Evolutionary conservation across 2,113 vertebrate genomes (phyloP), one percentile per base, ranked within the genome.

Genomic region (Urocolius indicus): DNA sequence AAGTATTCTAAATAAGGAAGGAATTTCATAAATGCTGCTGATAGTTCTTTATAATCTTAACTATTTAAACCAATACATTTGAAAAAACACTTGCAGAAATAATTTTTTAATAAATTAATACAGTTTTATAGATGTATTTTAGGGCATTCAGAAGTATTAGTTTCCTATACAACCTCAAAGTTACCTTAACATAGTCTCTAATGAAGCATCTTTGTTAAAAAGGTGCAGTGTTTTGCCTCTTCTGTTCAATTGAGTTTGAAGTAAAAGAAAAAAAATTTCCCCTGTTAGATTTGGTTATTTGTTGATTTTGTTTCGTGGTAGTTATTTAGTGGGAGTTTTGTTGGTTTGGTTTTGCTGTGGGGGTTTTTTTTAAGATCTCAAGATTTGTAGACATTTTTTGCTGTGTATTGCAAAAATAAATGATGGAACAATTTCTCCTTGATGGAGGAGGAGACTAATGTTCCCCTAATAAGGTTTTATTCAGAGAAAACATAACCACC

Each of bases 1-100:
- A 93, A 76, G 59, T 79, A 43, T 54, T 96, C 67, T 80, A 82
- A 95, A 79, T 89, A 82, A 89, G 57, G 58, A 79, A 95, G 57
- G 71, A 69, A 87, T 82, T 76, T 83, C 36, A 69, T 71, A 90
- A 87, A 74, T 93, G 52, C 68, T 89, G 24, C 46, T 87, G 12
- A 22, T 82, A 78, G 36, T 76, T 89, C n/a, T 94, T 68, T 87
- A 51, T 93, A 82, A 91, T 79, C 7, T 9, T 81, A 30, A 32
- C 69, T 94, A 36, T 89, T 94, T 87, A 73, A 92, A 89, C 32
- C 16, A 62, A 16, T 45, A 11, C 30, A 38, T 89, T 79, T 54
- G 46, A 55, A 77, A 91, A 72, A 68, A 65, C 43, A 49, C 10
- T 22, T 16, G 18, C 10, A 80, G 10, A 86, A 84, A 58, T 58